Conservation (phyloP, 1,140 invertebrate genomes). For the Cylas formicarius region DNA sequence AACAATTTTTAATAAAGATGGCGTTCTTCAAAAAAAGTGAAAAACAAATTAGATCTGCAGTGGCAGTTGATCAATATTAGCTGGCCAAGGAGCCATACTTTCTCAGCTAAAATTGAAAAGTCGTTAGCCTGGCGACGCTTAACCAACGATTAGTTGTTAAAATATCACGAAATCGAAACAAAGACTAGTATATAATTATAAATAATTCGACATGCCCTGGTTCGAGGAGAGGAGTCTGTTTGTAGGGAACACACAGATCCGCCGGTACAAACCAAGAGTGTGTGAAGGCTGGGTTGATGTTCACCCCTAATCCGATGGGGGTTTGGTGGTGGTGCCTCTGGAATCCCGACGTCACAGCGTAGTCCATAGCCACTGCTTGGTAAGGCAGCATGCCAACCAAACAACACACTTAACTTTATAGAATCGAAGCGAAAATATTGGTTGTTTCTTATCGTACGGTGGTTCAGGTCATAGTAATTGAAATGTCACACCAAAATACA, state of each 20-base stretch:
- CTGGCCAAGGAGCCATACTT: conserved; percentile 1
- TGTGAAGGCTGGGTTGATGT: conserved; percentile 63
- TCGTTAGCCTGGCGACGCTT: background rate
- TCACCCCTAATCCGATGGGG: conserved; percentile 53
- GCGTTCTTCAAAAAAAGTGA: no score
- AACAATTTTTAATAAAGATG: no score
- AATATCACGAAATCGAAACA: conserved; percentile 1
- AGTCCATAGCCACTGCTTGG: conserved; percentile 82
- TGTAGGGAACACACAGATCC: conserved; percentile 80
- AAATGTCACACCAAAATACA: no score
- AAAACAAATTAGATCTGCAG: no score
- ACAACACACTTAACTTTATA: background rate
- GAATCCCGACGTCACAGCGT: conserved; percentile 63
- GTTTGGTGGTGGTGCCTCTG: conserved; percentile 68
- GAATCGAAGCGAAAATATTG: no score
- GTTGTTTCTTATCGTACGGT: no score
- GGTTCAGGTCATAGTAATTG: no score
- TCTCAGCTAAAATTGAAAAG: conserved; percentile 2
- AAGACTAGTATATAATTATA: conserved; percentile 25
- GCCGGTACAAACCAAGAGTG: conserved; percentile 90
- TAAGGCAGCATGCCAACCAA: conserved; percentile 67
- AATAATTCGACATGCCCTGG: conserved; percentile 73
- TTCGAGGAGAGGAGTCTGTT: conserved; percentile 77
- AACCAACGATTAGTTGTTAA: background rate
- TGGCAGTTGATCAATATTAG: no score